Evolutionary conservation across 2,888 invertebrate species (phyloP).

Genomic region (Melolontha melolontha): DNA sequence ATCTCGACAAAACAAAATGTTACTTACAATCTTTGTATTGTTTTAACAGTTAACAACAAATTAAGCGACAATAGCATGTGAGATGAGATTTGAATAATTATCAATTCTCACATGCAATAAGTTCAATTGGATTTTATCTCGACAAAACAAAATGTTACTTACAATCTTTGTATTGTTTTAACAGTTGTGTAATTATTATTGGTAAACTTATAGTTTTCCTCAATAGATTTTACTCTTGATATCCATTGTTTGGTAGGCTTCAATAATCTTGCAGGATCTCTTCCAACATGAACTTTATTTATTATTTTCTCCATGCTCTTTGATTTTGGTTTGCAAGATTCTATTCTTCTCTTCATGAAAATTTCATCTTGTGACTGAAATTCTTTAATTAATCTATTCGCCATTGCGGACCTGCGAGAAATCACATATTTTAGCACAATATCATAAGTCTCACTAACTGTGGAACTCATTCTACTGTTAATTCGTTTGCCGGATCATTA

Average conservation of each 20-base stretch:
- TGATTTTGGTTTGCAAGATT: slow-evolving; percentile 50
- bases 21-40: slow-evolving; percentile 58
- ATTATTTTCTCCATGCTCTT: slow-evolving; percentile 43
- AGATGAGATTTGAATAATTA: too few relatives aligned
- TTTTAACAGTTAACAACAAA: slow-evolving; percentile 47
- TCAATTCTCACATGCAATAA: too few relatives aligned
- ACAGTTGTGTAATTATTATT: slow-evolving; percentile 43
- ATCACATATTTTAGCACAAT: not conserved
- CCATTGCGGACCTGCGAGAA: slow-evolving; percentile 53
- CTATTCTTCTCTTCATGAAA: slow-evolving; percentile 55
- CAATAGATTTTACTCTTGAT: slow-evolving; percentile 30
- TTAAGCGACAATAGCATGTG: too few relatives aligned
- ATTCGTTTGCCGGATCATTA: too few relatives aligned
- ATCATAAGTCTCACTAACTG: too few relatives aligned
- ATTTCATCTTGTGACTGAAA: slow-evolving; percentile 61
- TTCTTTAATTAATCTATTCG: slow-evolving; percentile 61
- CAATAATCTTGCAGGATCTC: slow-evolving; percentile 60
- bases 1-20: slow-evolving; percentile 22
- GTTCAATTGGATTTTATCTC: slow-evolving; percentile 5
- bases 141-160: slow-evolving; percentile 47
- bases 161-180: slow-evolving; percentile 56
- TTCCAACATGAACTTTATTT: slow-evolving; percentile 39
- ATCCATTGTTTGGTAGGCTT: slow-evolving; percentile 63
- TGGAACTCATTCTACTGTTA: too few relatives aligned
- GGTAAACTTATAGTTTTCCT: slow-evolving; percentile 34